A percentile compares a stretch with the other conserved stretches of the same genome.
Evolutionary conservation across 1,140 invertebrate genomes (phyloP).

Genomic region (Zaprionus gabonicus): DNA sequence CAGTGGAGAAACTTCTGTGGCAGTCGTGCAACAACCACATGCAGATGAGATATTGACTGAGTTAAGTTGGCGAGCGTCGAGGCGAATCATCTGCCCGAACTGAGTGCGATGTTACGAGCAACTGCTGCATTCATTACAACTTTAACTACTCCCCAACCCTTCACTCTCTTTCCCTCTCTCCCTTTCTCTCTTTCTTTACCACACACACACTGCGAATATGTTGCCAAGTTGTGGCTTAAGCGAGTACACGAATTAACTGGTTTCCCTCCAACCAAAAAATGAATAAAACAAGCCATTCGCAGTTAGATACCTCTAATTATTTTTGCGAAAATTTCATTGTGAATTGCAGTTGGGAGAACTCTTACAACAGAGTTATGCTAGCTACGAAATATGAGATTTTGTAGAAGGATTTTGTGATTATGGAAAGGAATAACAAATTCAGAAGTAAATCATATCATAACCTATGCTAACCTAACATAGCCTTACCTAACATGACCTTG

Average conservation of each 20-base stretch:
- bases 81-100: slow-evolving; percentile 7
- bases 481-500: too few species aligned
- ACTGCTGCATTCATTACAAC: slow-evolving; percentile 8
- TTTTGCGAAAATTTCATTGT: neutral
- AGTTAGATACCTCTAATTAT: slow-evolving; percentile 1
- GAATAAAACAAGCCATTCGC: neutral
- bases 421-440: too few species aligned
- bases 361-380: neutral
- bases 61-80: slow-evolving; percentile 8
- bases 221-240: slow-evolving; percentile 1
- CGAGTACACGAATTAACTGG: slow-evolving; percentile 1
- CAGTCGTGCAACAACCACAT: slow-evolving; percentile 27
- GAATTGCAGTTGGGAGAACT: neutral
- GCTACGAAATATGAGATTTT: neutral
- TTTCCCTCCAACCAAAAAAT: neutral
- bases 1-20: slow-evolving; percentile 37
- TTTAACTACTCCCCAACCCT: neutral
- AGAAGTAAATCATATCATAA: too few species aligned
- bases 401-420: too few species aligned
- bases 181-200: neutral
- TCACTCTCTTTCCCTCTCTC: neutral
- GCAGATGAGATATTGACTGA: slow-evolving; percentile 47
- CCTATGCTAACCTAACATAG: too few species aligned
- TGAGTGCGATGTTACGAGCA: neutral
- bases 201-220: neutral